Evolutionary conservation across 2,888 invertebrate genomes (phyloP).

Genomic region (Hirtodrosophila confusa): DNA sequence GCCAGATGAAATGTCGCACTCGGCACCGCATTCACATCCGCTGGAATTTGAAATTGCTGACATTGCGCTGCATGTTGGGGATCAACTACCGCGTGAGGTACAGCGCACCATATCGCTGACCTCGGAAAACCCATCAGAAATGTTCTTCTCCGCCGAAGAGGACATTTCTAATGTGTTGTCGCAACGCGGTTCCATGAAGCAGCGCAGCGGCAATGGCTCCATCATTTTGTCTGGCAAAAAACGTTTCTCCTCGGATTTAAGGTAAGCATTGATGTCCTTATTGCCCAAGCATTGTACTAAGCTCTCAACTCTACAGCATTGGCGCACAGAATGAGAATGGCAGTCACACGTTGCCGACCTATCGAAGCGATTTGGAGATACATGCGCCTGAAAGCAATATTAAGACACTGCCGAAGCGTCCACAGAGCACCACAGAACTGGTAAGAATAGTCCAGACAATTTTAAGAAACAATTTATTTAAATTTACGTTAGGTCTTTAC

Average conservation of each 20-base stretch:
- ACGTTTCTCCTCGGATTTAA: conserved; percentile 84
- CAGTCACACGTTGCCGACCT: conserved; percentile 84
- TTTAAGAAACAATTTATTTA: not conserved
- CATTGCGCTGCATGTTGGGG: conserved; percentile 80
- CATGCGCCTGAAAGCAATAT: conserved; percentile 86
- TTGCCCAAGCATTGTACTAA: not conserved
- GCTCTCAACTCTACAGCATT: conserved; percentile 63
- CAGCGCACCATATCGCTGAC: conserved; percentile 94
- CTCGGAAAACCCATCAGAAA: conserved; percentile 95
- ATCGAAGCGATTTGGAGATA: conserved; percentile 87
- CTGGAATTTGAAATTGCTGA: conserved; percentile 84
- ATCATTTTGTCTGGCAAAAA: conserved; percentile 83
- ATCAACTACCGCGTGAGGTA: conserved; percentile 82
- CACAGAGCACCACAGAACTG: conserved; percentile 84
- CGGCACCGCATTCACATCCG: conserved; percentile 84
- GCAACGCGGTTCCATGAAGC: conserved; percentile 82
- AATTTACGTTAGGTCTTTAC: conserved; percentile 46
- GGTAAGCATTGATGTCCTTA: conserved; percentile 57
- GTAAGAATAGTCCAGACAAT: conserved; percentile 68
- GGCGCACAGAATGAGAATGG: conserved; percentile 82
- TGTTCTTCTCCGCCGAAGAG: conserved; percentile 97
- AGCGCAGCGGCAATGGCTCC: conserved; percentile 80
- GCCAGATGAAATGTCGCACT: conserved; percentile 84
- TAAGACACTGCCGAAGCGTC: conserved; percentile 84
- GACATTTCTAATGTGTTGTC: conserved; percentile 86